These are phyloP conservation scores for Heliconius sara DNA, from an alignment of 2,888 invertebrate species.

Conservation along the genomic window DNA sequence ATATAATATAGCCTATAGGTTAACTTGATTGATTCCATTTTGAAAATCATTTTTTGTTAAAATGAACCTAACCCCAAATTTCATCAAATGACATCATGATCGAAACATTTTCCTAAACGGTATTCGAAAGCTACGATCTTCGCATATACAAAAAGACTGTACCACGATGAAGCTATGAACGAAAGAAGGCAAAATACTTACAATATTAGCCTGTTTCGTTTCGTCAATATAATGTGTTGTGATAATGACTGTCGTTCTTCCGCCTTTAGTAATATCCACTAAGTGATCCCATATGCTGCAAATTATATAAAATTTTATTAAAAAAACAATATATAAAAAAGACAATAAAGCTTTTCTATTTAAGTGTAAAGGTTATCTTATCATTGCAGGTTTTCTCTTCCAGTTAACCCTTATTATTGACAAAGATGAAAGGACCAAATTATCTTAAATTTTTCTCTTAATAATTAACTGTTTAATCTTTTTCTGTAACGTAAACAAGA, in stretches of 20 bases:
- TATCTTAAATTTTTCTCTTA: no score
- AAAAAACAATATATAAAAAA: background rate
- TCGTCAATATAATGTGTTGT: constrained; percentile 95
- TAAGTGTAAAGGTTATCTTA: background rate
- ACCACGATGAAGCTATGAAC: no score
- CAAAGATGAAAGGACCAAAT: no score
- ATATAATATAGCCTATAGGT: no score
- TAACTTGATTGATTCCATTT: no score
- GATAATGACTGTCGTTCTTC: constrained; percentile 91
- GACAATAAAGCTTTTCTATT: background rate
- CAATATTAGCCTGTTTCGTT: constrained; percentile 91
- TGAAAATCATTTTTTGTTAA: no score
- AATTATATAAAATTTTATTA: constrained; percentile 19
- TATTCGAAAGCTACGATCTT: background rate
- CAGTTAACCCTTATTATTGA: background rate
- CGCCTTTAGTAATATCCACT: constrained; percentile 89
- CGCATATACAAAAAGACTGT: background rate
- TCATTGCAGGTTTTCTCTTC: background rate
- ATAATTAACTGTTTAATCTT: no score
- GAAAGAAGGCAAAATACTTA: constrained; percentile 68
- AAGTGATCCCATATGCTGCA: constrained; percentile 92
- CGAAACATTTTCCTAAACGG: background rate
- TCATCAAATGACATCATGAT: no score
- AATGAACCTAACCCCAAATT: no score
- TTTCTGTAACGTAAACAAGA: no score